phyloP scores from a whole-genome alignment of 1,140 invertebrate species.

The Bombus turneri region DNA sequence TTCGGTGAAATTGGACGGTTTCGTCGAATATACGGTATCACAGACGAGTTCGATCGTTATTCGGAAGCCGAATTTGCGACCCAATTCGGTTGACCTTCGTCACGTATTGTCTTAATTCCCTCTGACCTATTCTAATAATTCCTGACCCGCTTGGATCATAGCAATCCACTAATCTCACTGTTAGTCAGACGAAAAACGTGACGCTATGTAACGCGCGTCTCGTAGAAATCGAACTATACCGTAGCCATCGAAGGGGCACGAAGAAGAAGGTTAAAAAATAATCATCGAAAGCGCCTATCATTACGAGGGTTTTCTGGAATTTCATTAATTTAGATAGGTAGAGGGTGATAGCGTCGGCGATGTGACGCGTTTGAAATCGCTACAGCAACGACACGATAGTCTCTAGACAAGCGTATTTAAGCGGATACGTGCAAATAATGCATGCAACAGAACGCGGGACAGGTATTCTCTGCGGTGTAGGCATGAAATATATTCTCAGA shows the following conservation, averaged over 20 bases:
- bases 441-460: not conserved
- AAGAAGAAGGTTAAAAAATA: not conserved
- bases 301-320: not conserved
- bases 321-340: slow-evolving; percentile 21
- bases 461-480: slow-evolving; percentile 36
- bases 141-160: not conserved
- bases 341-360: not conserved
- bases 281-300: not conserved
- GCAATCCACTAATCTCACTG: not conserved
- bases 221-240: not conserved
- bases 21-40: not conserved
- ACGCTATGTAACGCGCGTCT: not conserved
- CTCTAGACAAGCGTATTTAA: slow-evolving; percentile 7
- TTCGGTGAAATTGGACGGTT: not conserved
- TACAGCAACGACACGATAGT: not conserved
- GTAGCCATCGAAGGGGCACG: too few species aligned
- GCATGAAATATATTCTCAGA: slow-evolving; percentile 62
- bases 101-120: slow-evolving; percentile 36
- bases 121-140: slow-evolving; percentile 42
- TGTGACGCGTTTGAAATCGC: slow-evolving; percentile 17
- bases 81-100: slow-evolving; percentile 30
- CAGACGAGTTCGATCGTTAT: not conserved
- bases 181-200: slow-evolving; percentile 4
- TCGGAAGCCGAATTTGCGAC: not conserved
- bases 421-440: slow-evolving; percentile 39